These are phyloP conservation scores for Andrena flavipes DNA, from an alignment of 2,888 invertebrate species.

Conservation along the genomic window DNA sequence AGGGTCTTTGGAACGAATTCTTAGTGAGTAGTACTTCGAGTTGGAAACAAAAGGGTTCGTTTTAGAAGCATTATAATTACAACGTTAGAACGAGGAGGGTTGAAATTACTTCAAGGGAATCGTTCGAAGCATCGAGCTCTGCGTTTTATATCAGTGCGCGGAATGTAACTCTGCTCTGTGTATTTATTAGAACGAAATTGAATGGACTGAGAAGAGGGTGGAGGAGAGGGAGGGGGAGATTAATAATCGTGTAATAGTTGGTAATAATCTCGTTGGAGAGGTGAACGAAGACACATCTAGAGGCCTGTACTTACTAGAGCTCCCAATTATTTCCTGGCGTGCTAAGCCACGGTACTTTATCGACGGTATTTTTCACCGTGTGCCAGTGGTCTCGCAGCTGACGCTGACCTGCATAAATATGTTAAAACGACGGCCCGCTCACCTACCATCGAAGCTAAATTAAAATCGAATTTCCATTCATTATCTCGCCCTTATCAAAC, in stretches of 20 bases:
- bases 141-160: too few species aligned
- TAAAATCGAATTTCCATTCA: constrained; percentile 66
- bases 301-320: constrained; percentile 26
- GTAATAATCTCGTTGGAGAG: constrained; percentile 15
- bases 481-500: constrained; percentile 50
- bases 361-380: constrained; percentile 58
- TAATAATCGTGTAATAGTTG: constrained; percentile 37
- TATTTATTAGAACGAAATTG: neutral
- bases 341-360: constrained; percentile 58
- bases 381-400: constrained; percentile 58
- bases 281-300: constrained; percentile 21
- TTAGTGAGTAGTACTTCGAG: too few species aligned
- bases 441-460: constrained; percentile 62
- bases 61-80: too few species aligned
- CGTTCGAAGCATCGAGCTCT: too few species aligned
- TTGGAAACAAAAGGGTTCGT: too few species aligned
- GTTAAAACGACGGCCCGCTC: constrained; percentile 52
- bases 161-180: too few species aligned
- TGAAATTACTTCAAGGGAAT: too few species aligned
- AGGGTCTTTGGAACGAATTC: too few species aligned
- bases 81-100: too few species aligned
- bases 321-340: constrained; percentile 50
- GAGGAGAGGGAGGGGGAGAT: neutral
- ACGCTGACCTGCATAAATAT: constrained; percentile 65
- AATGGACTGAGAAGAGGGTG: neutral